These are phyloP conservation scores for Dendrolimus punctatus DNA, from an alignment of 1,140 invertebrate species.

Conservation along the genomic window DNA sequence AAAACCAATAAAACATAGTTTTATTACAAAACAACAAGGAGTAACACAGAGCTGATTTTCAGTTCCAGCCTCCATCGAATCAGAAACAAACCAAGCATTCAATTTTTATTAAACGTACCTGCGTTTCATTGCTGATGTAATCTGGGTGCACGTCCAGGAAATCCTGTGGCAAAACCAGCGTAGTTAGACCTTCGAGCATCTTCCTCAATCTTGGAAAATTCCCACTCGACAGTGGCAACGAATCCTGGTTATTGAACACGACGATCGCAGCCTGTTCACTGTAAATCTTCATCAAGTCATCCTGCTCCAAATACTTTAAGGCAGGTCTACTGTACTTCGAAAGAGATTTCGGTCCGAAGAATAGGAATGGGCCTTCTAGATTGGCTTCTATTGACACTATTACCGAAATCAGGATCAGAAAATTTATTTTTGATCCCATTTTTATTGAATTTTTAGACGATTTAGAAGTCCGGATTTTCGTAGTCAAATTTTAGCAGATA, in stretches of 20 bases:
- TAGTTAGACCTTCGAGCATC: constrained; percentile 61
- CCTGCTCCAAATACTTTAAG: constrained; percentile 59
- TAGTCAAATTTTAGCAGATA: too few species aligned
- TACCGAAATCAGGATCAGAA: background rate
- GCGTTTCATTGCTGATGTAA: constrained; percentile 70
- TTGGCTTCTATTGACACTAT: constrained; percentile 32
- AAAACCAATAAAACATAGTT: too few species aligned
- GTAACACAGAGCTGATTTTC: too few species aligned
- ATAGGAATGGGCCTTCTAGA: constrained; percentile 71
- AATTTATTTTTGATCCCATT: too few species aligned
- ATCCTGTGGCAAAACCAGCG: constrained; percentile 69
- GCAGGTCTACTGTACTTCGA: constrained; percentile 61
- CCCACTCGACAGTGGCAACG: constrained; percentile 52
- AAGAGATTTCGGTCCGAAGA: constrained; percentile 71
- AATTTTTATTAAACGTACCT: constrained; percentile 26
- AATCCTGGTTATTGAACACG: constrained; percentile 67
- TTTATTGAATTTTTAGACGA: too few species aligned
- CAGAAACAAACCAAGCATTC: too few species aligned
- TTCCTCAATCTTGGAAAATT: constrained; percentile 60
- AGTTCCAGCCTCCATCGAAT: too few species aligned
- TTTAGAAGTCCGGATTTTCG: too few species aligned
- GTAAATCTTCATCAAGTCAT: constrained; percentile 63
- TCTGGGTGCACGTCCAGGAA: constrained; percentile 71
- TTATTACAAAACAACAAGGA: too few species aligned
- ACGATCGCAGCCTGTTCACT: constrained; percentile 59